Evolutionary conservation across 92 coral and sea anemone genomes (phyloP).

Genomic region (Bergia sp.): DNA sequence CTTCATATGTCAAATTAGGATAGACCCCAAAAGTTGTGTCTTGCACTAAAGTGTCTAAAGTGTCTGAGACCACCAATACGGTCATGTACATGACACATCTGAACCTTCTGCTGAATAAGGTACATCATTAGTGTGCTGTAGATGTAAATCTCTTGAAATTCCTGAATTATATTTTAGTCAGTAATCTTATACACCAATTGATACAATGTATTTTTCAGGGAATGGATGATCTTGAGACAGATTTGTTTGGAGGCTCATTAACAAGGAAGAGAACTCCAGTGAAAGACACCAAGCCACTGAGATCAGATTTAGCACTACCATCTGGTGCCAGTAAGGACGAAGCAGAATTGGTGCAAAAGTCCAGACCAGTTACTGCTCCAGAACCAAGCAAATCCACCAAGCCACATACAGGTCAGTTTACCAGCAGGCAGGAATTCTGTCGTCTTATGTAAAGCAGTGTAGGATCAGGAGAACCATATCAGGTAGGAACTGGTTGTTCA

Average conservation of each 20-base stretch:
- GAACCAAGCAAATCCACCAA: slow-evolving; percentile 1
- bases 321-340: background rate
- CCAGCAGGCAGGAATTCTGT: background rate
- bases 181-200: background rate
- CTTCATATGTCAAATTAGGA: no score
- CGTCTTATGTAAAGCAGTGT: no score
- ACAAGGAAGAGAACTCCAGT: slow-evolving; percentile 51
- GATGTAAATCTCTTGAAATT: no score
- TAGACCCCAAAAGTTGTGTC: no score
- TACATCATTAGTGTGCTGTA: no score
- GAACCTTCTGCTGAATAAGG: no score
- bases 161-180: no score
- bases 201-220: slow-evolving; percentile 55
- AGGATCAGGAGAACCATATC: background rate
- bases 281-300: slow-evolving; percentile 14
- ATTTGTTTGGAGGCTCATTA: slow-evolving; percentile 91
- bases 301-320: slow-evolving; percentile 17
- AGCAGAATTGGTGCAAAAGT: slow-evolving; percentile 35
- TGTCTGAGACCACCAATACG: no score
- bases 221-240: slow-evolving; percentile 95
- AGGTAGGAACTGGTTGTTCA: no score
- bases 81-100: no score
- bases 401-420: slow-evolving; percentile 1
- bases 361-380: slow-evolving; percentile 51
- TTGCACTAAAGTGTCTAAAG: no score